Conservation (phyloP, 64 coral and sea anemone genomes). For the Cladopsammia gracilis region DNA sequence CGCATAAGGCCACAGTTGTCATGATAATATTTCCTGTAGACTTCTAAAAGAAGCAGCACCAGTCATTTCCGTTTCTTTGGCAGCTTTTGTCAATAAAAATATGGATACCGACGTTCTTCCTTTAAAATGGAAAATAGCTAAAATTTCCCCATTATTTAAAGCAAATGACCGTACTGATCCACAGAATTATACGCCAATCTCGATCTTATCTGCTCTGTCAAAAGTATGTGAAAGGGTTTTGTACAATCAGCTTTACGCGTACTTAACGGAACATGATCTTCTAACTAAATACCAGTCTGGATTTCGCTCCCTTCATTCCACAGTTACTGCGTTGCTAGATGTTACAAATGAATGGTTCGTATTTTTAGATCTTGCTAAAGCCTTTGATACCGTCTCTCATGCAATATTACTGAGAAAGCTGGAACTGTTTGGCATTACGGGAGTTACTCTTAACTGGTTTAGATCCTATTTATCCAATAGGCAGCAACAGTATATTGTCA, state of each 20-base stretch:
- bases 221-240: slow-evolving; percentile 8
- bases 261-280: background rate
- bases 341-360: slow-evolving; percentile 28
- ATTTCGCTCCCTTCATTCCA: slow-evolving; percentile 14
- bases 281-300: background rate
- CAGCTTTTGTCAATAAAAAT: background rate
- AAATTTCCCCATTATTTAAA: background rate
- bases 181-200: background rate
- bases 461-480: no score
- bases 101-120: background rate
- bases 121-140: background rate
- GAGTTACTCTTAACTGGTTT: no score
- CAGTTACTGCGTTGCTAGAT: slow-evolving; percentile 10
- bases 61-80: no score
- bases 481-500: no score
- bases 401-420: no score
- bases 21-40: no score
- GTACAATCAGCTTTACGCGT: background rate
- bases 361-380: no score
- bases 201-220: background rate
- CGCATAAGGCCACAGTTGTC: no score
- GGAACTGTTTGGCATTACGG: no score
- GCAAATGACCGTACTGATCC: background rate
- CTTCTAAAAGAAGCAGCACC: no score
- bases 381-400: no score